phyloP scores from a whole-genome alignment of 2,797 vertebrate genomes.

The Hypotaenidia okinawae region DNA sequence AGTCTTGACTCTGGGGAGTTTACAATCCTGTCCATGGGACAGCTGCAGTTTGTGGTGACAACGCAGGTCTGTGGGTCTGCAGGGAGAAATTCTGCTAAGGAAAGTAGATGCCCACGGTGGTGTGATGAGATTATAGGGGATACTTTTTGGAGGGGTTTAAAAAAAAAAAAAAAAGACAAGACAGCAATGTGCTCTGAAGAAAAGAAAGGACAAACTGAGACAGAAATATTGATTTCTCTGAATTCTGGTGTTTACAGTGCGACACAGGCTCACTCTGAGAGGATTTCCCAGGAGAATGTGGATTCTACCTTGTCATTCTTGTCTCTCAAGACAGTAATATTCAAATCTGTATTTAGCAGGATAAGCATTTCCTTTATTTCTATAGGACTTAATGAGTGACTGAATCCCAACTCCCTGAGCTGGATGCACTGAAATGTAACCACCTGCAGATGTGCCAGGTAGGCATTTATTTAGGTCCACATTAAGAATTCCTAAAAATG shows the following conservation, averaged over 20 bases:
- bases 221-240: background rate
- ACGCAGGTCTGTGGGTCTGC: background rate
- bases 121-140: background rate
- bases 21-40: background rate
- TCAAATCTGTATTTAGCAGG: fast-evolving
- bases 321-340: fast-evolving
- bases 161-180: background rate
- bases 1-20: background rate
- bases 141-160: background rate
- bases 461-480: background rate
- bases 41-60: background rate
- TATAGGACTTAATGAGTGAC: background rate
- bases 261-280: background rate
- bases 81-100: background rate
- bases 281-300: background rate
- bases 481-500: background rate
- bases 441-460: background rate
- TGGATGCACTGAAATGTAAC: background rate
- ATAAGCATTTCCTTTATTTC: background rate
- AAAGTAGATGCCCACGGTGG: fast-evolving
- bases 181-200: background rate
- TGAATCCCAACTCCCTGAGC: background rate
- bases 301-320: background rate
- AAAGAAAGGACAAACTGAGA: fast-evolving
- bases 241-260: background rate